Percentiles rank a stretch among this genome's conserved stretches.
Evolutionary conservation across 23 tunicate genomes (phyloP).

Genomic region (Ciona savignyi): DNA sequence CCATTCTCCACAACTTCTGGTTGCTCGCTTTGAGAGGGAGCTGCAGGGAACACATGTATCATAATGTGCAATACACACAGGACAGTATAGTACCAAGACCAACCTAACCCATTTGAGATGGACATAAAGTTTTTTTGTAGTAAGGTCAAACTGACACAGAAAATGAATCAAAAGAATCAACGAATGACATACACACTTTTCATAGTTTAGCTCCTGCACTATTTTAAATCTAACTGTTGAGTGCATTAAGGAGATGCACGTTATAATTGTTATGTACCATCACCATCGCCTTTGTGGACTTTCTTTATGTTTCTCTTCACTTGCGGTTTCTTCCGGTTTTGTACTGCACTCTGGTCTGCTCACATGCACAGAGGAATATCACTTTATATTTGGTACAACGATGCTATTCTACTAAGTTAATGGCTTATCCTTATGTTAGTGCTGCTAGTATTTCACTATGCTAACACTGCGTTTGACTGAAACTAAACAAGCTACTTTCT

Average conservation of each 20-base stretch:
- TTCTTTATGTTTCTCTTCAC: not conserved
- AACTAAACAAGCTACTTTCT: not conserved
- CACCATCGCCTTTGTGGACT: not conserved
- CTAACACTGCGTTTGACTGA: too few relatives aligned
- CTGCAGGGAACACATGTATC: not conserved
- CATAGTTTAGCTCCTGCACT: too few relatives aligned
- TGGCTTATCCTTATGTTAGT: not conserved
- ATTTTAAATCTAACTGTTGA: too few relatives aligned
- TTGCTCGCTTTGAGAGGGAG: constrained; percentile 9
- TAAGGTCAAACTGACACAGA: not conserved
- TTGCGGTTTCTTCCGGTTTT: not conserved
- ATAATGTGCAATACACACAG: too few relatives aligned
- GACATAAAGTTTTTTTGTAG: too few relatives aligned
- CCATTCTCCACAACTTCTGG: constrained; percentile 28
- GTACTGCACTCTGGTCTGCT: not conserved
- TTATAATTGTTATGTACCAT: not conserved
- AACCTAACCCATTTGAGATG: too few relatives aligned
- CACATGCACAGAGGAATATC: not conserved
- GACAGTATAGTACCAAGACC: too few relatives aligned
- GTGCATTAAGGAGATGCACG: too few relatives aligned
- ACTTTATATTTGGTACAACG: not conserved
- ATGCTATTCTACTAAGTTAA: not conserved
- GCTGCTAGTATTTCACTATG: not conserved
- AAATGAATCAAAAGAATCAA: too few relatives aligned
- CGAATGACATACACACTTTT: too few relatives aligned